A percentile compares a stretch with the other conserved stretches of the same genome.
phyloP scores from a whole-genome alignment of 2,888 invertebrate genomes.

The Lamellibrachia satsuma region DNA sequence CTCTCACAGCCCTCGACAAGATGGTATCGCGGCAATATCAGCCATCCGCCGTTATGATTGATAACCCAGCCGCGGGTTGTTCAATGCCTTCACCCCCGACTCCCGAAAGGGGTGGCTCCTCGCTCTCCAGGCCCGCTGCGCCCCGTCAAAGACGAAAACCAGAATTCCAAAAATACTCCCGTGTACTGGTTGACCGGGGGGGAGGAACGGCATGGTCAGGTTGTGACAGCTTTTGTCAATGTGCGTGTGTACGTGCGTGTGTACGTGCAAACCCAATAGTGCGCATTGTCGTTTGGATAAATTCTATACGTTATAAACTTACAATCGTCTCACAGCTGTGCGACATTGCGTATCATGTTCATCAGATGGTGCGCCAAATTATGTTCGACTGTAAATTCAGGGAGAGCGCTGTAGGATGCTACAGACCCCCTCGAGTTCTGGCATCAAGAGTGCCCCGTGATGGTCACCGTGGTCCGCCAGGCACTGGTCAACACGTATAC shows the following conservation, averaged over 20 bases:
- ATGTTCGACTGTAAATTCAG: too few species aligned
- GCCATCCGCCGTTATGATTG: slow-evolving; percentile 4
- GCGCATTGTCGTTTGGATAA: too few species aligned
- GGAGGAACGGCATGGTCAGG: not conserved
- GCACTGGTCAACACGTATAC: too few species aligned
- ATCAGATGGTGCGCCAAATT: too few species aligned
- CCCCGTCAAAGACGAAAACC: not conserved
- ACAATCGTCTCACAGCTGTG: too few species aligned
- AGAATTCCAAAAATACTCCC: not conserved
- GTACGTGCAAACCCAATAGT: not conserved
- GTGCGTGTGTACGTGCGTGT: not conserved
- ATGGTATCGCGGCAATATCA: not conserved
- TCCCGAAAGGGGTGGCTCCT: not conserved
- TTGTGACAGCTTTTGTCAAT: not conserved
- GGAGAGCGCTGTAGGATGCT: too few species aligned
- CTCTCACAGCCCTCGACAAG: not conserved
- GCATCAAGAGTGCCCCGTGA: too few species aligned
- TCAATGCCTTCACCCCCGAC: not conserved
- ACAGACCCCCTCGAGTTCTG: too few species aligned
- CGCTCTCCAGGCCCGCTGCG: not conserved
- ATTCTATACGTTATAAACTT: too few species aligned
- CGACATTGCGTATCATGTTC: too few species aligned
- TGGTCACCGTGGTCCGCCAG: too few species aligned
- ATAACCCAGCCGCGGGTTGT: not conserved
- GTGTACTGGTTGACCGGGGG: not conserved